Conservation (phyloP, 2,797 vertebrate genomes). For the Pangasius krempfi region DNA sequence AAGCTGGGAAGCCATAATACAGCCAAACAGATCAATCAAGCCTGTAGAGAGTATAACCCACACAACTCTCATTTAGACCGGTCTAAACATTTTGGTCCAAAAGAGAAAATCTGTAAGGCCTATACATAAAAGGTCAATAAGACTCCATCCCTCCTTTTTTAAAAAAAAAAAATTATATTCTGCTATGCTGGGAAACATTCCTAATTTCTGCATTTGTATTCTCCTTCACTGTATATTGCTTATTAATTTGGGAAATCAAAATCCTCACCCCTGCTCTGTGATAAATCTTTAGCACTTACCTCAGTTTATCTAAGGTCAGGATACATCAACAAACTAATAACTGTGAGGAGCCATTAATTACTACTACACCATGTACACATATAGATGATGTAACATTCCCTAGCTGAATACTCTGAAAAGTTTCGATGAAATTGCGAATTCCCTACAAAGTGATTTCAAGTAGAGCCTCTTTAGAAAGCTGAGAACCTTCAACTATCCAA, state of each 20-base stretch:
- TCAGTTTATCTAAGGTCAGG: slow-evolving; percentile 3
- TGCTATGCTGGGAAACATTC: neutral
- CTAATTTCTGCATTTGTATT: neutral
- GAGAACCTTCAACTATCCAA: slow-evolving; percentile 2
- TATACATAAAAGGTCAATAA: neutral
- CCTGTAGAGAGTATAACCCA: neutral
- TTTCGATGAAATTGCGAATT: neutral
- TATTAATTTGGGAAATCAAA: slow-evolving; percentile 8
- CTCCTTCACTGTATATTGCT: neutral
- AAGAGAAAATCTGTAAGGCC: neutral
- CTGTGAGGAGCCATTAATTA: slow-evolving; percentile 26
- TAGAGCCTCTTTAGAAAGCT: neutral
- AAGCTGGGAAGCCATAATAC: neutral
- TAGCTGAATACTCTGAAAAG: neutral
- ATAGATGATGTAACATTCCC: slow-evolving; percentile 9
- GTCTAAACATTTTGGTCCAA: neutral
- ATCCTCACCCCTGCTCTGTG: neutral
- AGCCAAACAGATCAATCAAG: neutral
- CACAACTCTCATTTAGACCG: neutral
- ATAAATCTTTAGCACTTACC: slow-evolving; percentile 3
- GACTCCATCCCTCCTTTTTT: neutral
- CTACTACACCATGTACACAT: slow-evolving; percentile 1
- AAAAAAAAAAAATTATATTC: no score
- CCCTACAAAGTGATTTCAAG: neutral
- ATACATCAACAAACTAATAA: slow-evolving; percentile 24